These are phyloP conservation scores for Apostichopus californicus DNA, from an alignment of 35 echinoderm and acorn worm species.

Conservation along the genomic window DNA sequence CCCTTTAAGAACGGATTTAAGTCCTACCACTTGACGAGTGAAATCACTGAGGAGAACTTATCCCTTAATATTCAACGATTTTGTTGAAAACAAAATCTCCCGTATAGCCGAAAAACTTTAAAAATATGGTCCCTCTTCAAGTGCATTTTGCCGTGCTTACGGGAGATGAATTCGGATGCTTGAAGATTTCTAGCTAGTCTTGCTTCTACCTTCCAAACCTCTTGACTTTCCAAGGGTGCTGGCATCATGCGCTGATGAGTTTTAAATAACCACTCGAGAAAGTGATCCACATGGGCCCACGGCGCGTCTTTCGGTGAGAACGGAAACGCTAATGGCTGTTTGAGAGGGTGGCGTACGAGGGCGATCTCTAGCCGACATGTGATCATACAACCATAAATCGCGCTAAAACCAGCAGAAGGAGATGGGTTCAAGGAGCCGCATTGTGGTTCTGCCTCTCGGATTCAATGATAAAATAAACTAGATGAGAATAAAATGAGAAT, in stretches of 20 bases:
- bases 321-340: conserved; percentile 53
- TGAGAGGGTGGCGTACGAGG: conserved; percentile 50
- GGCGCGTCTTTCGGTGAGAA: conserved; percentile 19
- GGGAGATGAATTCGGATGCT: conserved; percentile 51
- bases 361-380: background rate
- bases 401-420: conserved; percentile 35
- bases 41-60: conserved; percentile 63
- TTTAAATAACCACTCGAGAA: conserved; percentile 57
- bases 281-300: conserved; percentile 54
- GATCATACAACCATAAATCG: conserved; percentile 45
- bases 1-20: conserved; percentile 50
- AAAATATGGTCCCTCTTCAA: conserved; percentile 63
- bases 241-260: conserved; percentile 52
- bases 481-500: conserved; percentile 45
- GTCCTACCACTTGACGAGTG: conserved; percentile 28
- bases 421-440: conserved; percentile 42
- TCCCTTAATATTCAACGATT: conserved; percentile 63
- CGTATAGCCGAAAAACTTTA: conserved; percentile 56
- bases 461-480: conserved; percentile 42
- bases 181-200: conserved; percentile 43
- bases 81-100: conserved; percentile 61
- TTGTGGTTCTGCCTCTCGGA: conserved; percentile 44
- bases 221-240: conserved; percentile 40
- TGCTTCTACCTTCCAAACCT: conserved; percentile 1
- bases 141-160: conserved; percentile 58